Percentiles rank a stretch among this genome's conserved stretches.
Evolutionary conservation across 2,888 invertebrate species (phyloP).

Genomic region (Drosophila neoperkinsi): DNA sequence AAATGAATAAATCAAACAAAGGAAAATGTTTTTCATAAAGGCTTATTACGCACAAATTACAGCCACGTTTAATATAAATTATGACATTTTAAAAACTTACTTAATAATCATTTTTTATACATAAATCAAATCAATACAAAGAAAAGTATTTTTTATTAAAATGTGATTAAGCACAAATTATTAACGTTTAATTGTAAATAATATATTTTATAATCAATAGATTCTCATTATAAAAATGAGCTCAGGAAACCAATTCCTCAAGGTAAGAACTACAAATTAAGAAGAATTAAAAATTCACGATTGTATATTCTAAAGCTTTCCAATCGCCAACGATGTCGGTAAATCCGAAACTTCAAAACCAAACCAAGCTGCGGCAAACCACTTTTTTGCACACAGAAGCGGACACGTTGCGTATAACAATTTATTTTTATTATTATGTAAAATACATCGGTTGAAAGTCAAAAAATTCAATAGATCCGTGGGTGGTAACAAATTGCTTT

Average conservation of each 20-base stretch:
- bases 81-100: neutral
- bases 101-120: neutral
- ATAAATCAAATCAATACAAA: neutral
- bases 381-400: slow-evolving; percentile 44
- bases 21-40: neutral
- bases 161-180: neutral
- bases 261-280: neutral
- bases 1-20: neutral
- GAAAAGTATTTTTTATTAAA: neutral
- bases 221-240: neutral
- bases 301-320: neutral
- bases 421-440: slow-evolving; percentile 77
- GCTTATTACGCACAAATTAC: neutral
- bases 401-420: slow-evolving; percentile 75
- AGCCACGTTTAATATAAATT: neutral
- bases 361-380: slow-evolving; percentile 5
- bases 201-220: neutral
- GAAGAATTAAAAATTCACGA: neutral
- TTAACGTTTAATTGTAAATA: neutral
- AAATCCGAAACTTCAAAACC: slow-evolving; percentile 16
- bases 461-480: slow-evolving; percentile 46
- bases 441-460: slow-evolving; percentile 54
- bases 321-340: neutral
- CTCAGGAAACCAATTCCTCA: neutral
- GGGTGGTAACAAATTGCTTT: slow-evolving; percentile 72